These are phyloP conservation scores for Peromyscus polionotus DNA, from an alignment of 2,113 vertebrate genomes.

Conservation along the genomic window DNA sequence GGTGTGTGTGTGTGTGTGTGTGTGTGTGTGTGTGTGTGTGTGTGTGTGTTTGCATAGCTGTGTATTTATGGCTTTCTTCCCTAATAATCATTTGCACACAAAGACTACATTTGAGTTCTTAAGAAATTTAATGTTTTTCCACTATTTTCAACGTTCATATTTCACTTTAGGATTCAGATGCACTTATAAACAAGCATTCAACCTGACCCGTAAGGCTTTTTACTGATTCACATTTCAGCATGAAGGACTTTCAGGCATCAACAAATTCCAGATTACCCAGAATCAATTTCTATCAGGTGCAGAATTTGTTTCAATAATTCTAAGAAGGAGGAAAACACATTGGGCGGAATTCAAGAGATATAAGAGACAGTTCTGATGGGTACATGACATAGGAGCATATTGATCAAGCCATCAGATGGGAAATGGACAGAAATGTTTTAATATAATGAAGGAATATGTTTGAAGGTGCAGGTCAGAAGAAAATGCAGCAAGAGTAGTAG, in stretches of 20 bases:
- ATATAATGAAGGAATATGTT: neutral
- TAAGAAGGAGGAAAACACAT: neutral
- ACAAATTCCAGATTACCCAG: neutral
- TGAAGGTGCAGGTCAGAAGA: neutral
- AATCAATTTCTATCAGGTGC: neutral
- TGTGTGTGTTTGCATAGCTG: neutral
- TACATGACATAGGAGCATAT: neutral
- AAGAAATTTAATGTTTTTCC: neutral
- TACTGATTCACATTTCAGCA: neutral
- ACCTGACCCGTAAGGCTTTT: neutral
- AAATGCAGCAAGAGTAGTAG: neutral
- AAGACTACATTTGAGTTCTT: neutral
- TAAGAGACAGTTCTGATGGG: neutral
- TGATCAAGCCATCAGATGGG: neutral
- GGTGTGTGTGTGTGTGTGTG: neutral
- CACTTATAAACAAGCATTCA: neutral
- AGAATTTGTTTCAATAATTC: neutral
- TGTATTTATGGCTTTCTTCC: neutral
- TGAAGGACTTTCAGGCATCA: constrained; percentile 9
- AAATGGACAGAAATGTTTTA: neutral
- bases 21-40: neutral
- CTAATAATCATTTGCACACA: neutral
- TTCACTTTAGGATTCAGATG: neutral
- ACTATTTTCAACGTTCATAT: neutral
- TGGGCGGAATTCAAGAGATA: neutral